Evolutionary conservation across 2,797 vertebrate genomes (phyloP).

Genomic region (Vipera ursinii): DNA sequence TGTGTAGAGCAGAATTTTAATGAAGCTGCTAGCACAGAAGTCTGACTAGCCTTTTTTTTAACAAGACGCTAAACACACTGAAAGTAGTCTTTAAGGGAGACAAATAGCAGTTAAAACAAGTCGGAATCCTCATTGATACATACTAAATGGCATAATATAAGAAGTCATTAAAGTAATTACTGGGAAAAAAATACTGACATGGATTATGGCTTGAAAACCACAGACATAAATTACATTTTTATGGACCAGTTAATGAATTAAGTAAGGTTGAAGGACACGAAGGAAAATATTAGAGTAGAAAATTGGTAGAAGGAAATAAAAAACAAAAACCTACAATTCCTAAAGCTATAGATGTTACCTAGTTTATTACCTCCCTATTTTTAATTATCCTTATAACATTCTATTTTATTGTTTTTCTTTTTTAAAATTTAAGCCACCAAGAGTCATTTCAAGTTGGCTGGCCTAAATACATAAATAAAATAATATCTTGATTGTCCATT

Average conservation of each 20-base stretch:
- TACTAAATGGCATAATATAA: slow-evolving; percentile 51
- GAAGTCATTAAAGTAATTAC: slow-evolving; percentile 62
- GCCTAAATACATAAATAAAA: not conserved
- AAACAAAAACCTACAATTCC: not conserved
- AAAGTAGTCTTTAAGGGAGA: slow-evolving; percentile 73
- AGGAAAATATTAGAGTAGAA: not conserved
- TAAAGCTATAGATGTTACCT: slow-evolving; percentile 3
- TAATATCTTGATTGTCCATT: not conserved
- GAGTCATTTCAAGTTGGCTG: not conserved
- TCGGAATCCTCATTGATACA: slow-evolving; percentile 69
- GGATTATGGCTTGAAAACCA: slow-evolving; percentile 1
- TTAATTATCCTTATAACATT: not conserved
- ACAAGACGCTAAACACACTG: slow-evolving; percentile 74
- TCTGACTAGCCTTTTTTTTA: slow-evolving; percentile 79
- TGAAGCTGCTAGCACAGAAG: slow-evolving; percentile 72
- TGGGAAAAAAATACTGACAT: not conserved
- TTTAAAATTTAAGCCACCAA: not conserved
- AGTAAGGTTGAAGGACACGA: not conserved
- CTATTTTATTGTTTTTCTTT: not conserved
- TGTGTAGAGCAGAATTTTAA: slow-evolving; percentile 80
- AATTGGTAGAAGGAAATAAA: not conserved
- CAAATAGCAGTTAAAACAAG: slow-evolving; percentile 67
- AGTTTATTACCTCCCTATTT: not conserved
- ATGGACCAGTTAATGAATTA: slow-evolving; percentile 17
- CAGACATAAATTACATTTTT: slow-evolving; percentile 21